These are phyloP conservation scores for Periophthalmus magnuspinnatus DNA, from an alignment of 2,797 vertebrate genomes.

Conservation along the genomic window DNA sequence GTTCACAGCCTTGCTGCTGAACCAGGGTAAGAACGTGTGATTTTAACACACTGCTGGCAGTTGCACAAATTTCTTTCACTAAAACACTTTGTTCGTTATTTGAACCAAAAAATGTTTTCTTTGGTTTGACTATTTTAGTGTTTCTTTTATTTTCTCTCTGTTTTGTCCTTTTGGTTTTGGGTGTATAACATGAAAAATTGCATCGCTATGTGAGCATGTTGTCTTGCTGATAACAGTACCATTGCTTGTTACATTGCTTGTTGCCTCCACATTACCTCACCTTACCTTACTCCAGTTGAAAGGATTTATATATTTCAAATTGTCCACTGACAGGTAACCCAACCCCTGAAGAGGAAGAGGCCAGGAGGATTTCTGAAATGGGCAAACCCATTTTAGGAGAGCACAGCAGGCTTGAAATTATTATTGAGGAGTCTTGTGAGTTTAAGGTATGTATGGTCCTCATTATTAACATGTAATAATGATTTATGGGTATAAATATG, in stretches of 20 bases:
- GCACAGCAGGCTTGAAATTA: constrained; percentile 83
- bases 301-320: neutral
- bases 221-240: neutral
- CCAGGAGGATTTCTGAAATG: constrained; percentile 86
- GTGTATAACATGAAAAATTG: neutral
- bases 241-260: neutral
- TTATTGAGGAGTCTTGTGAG: constrained; percentile 89
- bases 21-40: constrained; percentile 74
- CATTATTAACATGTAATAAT: neutral
- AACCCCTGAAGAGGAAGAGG: constrained; percentile 83
- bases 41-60: constrained; percentile 1
- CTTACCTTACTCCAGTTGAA: neutral
- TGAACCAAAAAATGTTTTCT: no score
- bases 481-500: neutral
- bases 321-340: constrained; percentile 56
- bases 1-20: constrained; percentile 74
- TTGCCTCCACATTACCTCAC: neutral
- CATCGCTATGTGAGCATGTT: neutral
- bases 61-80: neutral
- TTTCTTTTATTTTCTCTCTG: neutral
- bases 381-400: constrained; percentile 89
- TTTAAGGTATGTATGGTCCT: constrained; percentile 82
- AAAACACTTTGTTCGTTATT: neutral
- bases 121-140: neutral
- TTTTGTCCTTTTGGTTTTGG: neutral